Conservation (phyloP, 2,113 vertebrate genomes). For the Martes martes region DNA sequence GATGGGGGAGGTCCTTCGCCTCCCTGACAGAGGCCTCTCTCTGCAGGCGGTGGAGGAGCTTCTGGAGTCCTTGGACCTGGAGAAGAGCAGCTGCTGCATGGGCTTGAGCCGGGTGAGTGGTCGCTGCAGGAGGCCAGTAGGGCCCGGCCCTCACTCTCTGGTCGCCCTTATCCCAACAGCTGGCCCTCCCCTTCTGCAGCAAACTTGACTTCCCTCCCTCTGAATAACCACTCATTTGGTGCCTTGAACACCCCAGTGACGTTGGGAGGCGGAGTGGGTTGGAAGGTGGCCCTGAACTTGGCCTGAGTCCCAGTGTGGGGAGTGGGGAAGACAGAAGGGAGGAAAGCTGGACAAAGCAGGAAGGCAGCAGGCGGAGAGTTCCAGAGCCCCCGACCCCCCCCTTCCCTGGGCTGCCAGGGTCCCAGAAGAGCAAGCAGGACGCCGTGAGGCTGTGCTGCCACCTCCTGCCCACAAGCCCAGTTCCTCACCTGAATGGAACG, state of each 20-base stretch:
- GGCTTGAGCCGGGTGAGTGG: slow-evolving; percentile 92
- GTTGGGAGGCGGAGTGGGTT: background rate
- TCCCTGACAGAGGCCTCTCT: background rate
- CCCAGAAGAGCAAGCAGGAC: slow-evolving; percentile 1
- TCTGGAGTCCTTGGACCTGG: slow-evolving; percentile 94
- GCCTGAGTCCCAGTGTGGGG: background rate
- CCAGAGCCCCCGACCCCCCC: background rate
- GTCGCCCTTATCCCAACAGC: background rate
- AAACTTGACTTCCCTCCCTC: background rate
- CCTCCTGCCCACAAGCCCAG: slow-evolving; percentile 43
- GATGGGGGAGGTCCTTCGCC: background rate
- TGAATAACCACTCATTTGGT: background rate
- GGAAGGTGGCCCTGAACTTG: background rate
- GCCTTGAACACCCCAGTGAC: background rate
- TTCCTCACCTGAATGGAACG: slow-evolving; percentile 73
- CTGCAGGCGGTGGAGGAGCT: slow-evolving; percentile 93
- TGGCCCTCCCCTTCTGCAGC: background rate
- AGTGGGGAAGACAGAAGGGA: background rate
- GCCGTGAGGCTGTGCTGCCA: background rate
- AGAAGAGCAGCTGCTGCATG: slow-evolving; percentile 96
- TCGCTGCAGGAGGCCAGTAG: rapidly evolving
- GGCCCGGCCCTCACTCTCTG: background rate
- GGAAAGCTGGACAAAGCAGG: background rate
- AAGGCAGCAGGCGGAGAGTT: background rate
- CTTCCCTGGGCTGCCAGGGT: background rate